Percentiles rank a stretch among this genome's conserved stretches.
Conservation (phyloP, 30 jellyfish, hydroid and myxozoan species). For the Sanderia malayensis region DNA sequence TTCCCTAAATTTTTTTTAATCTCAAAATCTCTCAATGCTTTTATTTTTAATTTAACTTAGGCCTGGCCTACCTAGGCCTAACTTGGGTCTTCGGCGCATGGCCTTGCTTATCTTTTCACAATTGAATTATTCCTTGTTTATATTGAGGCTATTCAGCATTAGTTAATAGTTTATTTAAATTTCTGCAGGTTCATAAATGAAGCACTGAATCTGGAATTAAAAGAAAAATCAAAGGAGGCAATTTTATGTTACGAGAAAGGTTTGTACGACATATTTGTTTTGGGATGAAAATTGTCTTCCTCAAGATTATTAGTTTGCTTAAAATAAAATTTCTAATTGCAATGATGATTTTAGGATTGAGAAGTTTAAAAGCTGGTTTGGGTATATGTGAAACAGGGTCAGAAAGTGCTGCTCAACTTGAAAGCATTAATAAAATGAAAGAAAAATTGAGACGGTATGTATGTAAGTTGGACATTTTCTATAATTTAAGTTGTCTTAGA, state of each 20-base stretch:
- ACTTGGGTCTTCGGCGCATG: too few relatives aligned
- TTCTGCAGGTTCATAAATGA: slow-evolving; percentile 62
- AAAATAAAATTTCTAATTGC: not conserved
- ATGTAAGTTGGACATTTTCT: not conserved
- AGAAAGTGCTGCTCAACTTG: slow-evolving; percentile 1
- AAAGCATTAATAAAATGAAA: slow-evolving; percentile 12
- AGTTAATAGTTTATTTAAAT: too few relatives aligned
- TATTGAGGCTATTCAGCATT: too few relatives aligned
- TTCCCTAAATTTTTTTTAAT: too few relatives aligned
- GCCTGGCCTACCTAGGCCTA: too few relatives aligned
- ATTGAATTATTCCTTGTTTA: too few relatives aligned
- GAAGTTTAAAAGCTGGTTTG: slow-evolving; percentile 31
- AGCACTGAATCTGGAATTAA: slow-evolving; percentile 70
- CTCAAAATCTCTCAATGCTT: too few relatives aligned
- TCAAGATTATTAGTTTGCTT: not conserved
- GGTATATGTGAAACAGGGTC: not conserved
- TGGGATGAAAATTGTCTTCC: not conserved
- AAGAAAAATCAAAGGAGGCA: slow-evolving; percentile 69
- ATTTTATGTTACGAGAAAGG: slow-evolving; percentile 78
- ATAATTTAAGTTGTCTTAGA: not conserved
- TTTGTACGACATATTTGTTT: not conserved
- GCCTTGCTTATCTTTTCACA: too few relatives aligned
- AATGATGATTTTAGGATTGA: slow-evolving; percentile 8
- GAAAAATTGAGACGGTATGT: slow-evolving; percentile 42
- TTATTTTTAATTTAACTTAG: too few relatives aligned